Conservation (phyloP, 2,888 invertebrate genomes). For the Pollenia griseotomentosa region DNA sequence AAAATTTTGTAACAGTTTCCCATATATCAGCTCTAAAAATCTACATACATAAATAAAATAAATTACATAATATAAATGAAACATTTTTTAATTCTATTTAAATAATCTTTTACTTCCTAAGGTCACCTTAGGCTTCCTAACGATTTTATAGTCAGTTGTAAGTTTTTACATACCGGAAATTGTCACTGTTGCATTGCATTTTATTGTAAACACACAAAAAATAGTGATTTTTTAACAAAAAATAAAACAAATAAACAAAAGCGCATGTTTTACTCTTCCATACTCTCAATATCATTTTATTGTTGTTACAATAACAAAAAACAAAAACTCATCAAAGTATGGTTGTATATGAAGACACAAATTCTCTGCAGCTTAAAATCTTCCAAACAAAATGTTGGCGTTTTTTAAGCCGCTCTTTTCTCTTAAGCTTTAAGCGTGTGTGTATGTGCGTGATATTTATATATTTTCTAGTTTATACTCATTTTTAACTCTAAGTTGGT, state of each 20-base stretch:
- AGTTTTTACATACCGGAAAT: constrained; percentile 61
- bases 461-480: not conserved
- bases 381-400: not conserved
- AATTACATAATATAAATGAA: too few species aligned
- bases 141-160: constrained; percentile 42
- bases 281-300: constrained; percentile 20
- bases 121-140: constrained; percentile 37
- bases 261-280: constrained; percentile 45
- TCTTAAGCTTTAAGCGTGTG: constrained; percentile 21
- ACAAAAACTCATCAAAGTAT: not conserved
- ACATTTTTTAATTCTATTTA: not conserved
- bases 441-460: not conserved
- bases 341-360: not conserved
- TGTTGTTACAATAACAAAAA: not conserved
- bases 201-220: constrained; percentile 24
- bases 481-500: constrained; percentile 11
- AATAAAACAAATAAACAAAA: constrained; percentile 22
- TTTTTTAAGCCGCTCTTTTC: constrained; percentile 27
- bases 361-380: constrained; percentile 20
- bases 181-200: constrained; percentile 66
- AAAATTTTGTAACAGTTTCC: not conserved
- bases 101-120: not conserved
- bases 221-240: not conserved
- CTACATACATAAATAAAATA: not conserved
- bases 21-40: not conserved